Evolutionary conservation across 2,113 vertebrate species (phyloP).

Genomic region (Elaphurus davidianus): DNA sequence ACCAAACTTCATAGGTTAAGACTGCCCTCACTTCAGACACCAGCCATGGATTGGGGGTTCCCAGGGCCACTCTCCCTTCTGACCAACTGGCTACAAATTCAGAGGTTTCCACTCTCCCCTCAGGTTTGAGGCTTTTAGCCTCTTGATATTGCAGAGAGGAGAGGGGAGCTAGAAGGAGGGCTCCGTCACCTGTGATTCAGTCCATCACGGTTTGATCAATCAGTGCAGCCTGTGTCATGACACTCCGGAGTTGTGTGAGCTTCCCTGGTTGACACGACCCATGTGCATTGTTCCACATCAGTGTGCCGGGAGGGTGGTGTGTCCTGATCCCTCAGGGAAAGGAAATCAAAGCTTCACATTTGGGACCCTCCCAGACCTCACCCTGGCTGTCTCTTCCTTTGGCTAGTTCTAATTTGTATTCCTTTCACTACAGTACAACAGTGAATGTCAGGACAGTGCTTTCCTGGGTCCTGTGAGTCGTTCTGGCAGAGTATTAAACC

Average conservation of each 20-base stretch:
- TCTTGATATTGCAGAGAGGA: not conserved
- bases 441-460: not conserved
- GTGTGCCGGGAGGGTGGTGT: not conserved
- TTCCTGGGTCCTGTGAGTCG: not conserved
- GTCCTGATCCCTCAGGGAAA: not conserved
- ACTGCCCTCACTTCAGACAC: not conserved
- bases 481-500: not conserved
- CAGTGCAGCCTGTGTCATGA: not conserved
- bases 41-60: not conserved
- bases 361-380: not conserved
- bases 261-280: not conserved
- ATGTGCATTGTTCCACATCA: not conserved
- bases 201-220: not conserved
- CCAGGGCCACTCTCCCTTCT: not conserved
- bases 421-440: not conserved
- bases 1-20: not conserved
- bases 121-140: not conserved
- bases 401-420: not conserved
- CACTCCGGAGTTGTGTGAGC: not conserved
- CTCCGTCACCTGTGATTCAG: not conserved
- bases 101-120: not conserved
- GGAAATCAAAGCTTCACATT: not conserved
- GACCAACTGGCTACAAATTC: not conserved
- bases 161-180: not conserved
- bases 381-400: not conserved